These are phyloP conservation scores for Eudyptes chrysolophus DNA, from an alignment of 2,113 vertebrate species.

Conservation along the genomic window DNA sequence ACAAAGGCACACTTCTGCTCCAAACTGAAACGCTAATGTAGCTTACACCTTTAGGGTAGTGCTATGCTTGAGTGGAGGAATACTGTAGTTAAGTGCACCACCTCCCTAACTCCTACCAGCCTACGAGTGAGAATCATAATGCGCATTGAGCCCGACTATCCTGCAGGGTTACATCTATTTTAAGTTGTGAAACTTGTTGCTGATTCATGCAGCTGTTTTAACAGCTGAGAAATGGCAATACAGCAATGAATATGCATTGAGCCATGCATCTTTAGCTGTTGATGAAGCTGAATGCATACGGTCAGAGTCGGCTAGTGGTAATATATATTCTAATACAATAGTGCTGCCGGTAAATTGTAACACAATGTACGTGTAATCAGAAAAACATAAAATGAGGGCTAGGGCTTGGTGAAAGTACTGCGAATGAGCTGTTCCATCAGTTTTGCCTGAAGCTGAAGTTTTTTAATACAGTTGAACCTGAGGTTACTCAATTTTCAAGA, in stretches of 20 bases:
- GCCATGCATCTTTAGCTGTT: background rate
- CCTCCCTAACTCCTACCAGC: background rate
- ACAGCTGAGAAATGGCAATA: background rate
- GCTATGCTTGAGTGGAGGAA: background rate
- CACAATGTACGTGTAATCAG: background rate
- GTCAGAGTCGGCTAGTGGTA: background rate
- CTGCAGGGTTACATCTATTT: background rate
- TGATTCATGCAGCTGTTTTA: background rate
- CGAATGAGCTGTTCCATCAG: slow-evolving; percentile 1
- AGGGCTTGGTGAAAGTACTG: background rate
- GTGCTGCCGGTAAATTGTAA: background rate
- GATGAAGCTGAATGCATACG: background rate
- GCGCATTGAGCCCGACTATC: background rate
- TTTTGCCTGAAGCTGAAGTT: slow-evolving; percentile 28
- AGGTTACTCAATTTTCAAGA: slow-evolving; percentile 46
- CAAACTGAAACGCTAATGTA: background rate
- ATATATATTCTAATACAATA: background rate
- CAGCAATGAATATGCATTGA: background rate
- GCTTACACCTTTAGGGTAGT: background rate
- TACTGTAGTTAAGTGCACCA: background rate
- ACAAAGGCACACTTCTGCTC: background rate
- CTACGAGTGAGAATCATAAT: accelerated
- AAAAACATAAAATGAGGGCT: background rate
- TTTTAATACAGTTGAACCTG: slow-evolving; percentile 42
- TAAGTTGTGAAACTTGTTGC: background rate